Percentiles rank a stretch among this genome's conserved stretches.
phyloP scores from a whole-genome alignment of 2,888 invertebrate species.

The Gibbula magus region DNA sequence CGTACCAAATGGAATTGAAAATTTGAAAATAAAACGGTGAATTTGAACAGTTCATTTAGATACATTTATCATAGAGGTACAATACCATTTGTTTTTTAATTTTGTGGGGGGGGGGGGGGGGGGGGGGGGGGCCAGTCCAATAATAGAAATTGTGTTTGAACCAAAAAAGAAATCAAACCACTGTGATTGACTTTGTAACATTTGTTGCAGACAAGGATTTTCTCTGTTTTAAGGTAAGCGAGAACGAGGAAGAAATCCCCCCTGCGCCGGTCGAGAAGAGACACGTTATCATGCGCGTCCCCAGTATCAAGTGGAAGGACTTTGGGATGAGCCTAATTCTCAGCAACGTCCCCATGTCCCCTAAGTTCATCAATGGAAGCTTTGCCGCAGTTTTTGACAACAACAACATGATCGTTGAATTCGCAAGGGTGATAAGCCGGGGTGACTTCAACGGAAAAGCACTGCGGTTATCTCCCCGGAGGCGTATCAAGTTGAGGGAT shows the following conservation, averaged over 20 bases:
- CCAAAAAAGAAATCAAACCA: too few species aligned
- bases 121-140: too few species aligned
- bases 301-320: constrained; percentile 72
- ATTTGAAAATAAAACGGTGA: too few species aligned
- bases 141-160: too few species aligned
- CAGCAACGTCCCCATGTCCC: constrained; percentile 96
- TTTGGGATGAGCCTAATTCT: constrained; percentile 95
- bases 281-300: constrained; percentile 2
- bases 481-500: constrained; percentile 64
- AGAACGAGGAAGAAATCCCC: constrained; percentile 28
- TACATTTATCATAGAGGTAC: too few species aligned
- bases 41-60: too few species aligned
- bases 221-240: constrained; percentile 37
- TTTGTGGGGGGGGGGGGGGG: too few species aligned
- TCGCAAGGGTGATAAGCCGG: constrained; percentile 62
- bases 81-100: too few species aligned
- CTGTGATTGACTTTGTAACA: too few species aligned
- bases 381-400: constrained; percentile 74
- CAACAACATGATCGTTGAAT: constrained; percentile 61
- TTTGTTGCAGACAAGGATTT: too few species aligned
- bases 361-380: constrained; percentile 85
- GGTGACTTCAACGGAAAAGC: constrained; percentile 66
- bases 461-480: constrained; percentile 68
- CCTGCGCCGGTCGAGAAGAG: not conserved
- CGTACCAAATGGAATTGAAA: too few species aligned